Percentiles rank a stretch among this genome's conserved stretches.
phyloP scores from a whole-genome alignment of 2,888 invertebrate genomes.

The Tinea semifulvella region DNA sequence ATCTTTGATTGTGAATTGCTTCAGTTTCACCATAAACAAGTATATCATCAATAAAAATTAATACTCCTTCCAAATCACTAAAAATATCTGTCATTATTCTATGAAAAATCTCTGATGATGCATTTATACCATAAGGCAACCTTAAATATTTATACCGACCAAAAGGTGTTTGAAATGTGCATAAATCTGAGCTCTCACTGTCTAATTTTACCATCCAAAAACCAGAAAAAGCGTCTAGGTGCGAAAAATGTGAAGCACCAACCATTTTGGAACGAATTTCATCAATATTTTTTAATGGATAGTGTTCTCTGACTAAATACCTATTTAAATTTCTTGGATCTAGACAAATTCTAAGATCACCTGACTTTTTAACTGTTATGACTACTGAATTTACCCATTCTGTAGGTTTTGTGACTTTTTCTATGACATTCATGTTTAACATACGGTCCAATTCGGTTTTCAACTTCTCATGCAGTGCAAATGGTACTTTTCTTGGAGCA shows the following conservation, averaged over 20 bases:
- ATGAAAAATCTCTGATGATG: conserved; percentile 21
- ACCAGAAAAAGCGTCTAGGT: conserved; percentile 21
- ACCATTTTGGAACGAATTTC: conserved; percentile 19
- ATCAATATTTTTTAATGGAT: conserved; percentile 22
- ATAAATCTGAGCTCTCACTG: conserved; percentile 18
- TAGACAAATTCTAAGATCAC: conserved; percentile 21
- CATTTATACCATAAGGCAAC: conserved; percentile 21
- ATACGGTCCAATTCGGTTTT: conserved; percentile 17
- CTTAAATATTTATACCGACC: conserved; percentile 20
- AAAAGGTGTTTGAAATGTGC: conserved; percentile 22
- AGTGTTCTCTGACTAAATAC: conserved; percentile 21
- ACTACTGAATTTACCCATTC: conserved; percentile 22
- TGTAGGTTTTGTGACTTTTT: conserved; percentile 18
- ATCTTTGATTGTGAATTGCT: conserved; percentile 12
- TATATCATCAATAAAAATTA: conserved; percentile 21
- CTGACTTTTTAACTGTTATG: conserved; percentile 19
- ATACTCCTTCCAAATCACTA: conserved; percentile 17
- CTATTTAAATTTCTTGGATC: conserved; percentile 22
- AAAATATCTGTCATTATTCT: conserved; percentile 20
- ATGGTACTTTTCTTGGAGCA: conserved; percentile 4
- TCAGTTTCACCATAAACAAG: conserved; percentile 18
- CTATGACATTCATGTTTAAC: conserved; percentile 16
- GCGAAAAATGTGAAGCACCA: conserved; percentile 20
- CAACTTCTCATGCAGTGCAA: conserved; percentile 13
- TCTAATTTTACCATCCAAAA: conserved; percentile 20